Evolutionary conservation across 2,113 vertebrate species (phyloP).

Genomic region (Nycticorax nycticorax): DNA sequence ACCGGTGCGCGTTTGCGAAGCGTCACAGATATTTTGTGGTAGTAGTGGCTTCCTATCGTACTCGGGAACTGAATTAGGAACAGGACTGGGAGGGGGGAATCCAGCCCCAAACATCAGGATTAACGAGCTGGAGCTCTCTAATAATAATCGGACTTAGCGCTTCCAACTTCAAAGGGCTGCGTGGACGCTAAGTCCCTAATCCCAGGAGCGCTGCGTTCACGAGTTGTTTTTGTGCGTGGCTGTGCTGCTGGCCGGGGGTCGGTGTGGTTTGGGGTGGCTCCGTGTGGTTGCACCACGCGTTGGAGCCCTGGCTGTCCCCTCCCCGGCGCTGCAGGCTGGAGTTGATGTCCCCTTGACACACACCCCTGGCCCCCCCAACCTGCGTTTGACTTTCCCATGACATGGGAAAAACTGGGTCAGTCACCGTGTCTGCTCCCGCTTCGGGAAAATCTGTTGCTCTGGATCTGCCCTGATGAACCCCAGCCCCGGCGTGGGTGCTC

Average conservation of each 20-base stretch:
- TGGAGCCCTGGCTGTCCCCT: background rate
- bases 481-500: accelerated
- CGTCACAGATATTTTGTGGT: background rate
- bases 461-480: accelerated
- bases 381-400: background rate
- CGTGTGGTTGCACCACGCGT: background rate
- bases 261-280: background rate
- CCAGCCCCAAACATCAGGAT: constrained; percentile 42
- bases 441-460: background rate
- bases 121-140: constrained; percentile 56
- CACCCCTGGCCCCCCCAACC: accelerated
- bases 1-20: background rate
- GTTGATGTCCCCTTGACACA: background rate
- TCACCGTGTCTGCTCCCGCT: accelerated
- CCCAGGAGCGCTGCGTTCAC: constrained; percentile 14
- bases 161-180: constrained; percentile 58
- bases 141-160: constrained; percentile 56
- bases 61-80: background rate
- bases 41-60: background rate
- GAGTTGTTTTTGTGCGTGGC: constrained; percentile 60
- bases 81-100: background rate
- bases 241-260: background rate
- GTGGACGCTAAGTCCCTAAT: constrained; percentile 34
- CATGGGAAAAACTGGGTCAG: background rate
- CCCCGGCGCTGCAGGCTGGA: background rate